These are phyloP conservation scores for Nasonovia ribisnigri DNA, from an alignment of 2,888 invertebrate species.

Conservation along the genomic window DNA sequence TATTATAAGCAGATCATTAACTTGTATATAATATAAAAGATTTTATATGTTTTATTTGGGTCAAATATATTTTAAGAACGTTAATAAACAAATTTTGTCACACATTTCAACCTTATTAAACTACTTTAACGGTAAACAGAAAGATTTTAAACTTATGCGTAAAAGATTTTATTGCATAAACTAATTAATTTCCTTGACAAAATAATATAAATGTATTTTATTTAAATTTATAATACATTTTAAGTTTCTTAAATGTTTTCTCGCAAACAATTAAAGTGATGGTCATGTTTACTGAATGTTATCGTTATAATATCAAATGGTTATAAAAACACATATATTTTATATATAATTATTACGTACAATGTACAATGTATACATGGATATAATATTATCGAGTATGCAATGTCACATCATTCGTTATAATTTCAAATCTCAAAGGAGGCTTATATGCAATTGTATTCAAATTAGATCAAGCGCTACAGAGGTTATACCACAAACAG, in stretches of 20 bases:
- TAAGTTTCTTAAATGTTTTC: neutral
- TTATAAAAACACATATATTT: neutral
- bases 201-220: neutral
- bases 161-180: neutral
- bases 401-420: constrained; percentile 8
- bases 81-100: neutral
- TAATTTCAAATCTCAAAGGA: constrained; percentile 27
- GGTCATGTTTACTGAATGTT: neutral
- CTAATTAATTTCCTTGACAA: neutral
- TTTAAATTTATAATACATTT: neutral
- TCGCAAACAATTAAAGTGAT: neutral
- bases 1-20: neutral
- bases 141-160: neutral
- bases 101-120: neutral
- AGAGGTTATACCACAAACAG: neutral
- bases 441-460: neutral
- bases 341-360: neutral
- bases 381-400: neutral
- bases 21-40: neutral
- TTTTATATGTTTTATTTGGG: neutral
- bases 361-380: neutral
- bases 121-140: neutral
- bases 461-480: constrained; percentile 31
- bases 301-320: neutral
- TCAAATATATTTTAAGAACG: neutral